These are phyloP conservation scores for Chrysotoxum bicinctum DNA, from an alignment of 2,888 invertebrate genomes.

Conservation along the genomic window DNA sequence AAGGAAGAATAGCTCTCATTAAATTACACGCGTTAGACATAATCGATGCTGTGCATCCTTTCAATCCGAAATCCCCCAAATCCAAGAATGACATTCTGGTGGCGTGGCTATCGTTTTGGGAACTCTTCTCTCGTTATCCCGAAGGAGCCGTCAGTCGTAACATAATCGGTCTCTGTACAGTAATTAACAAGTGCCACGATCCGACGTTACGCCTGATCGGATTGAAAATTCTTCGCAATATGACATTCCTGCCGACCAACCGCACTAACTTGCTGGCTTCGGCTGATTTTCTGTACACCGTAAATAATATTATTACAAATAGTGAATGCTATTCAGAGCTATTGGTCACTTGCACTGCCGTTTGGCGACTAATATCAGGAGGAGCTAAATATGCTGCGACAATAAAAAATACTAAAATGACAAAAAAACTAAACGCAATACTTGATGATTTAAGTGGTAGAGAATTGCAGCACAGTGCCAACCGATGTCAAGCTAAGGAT, in stretches of 20 bases:
- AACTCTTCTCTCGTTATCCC: constrained; percentile 79
- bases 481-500: constrained; percentile 74
- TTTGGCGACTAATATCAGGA: constrained; percentile 79
- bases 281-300: constrained; percentile 75
- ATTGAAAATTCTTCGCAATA: constrained; percentile 79
- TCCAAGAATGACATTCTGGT: constrained; percentile 75
- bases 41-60: constrained; percentile 78
- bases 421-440: constrained; percentile 75
- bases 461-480: constrained; percentile 58
- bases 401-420: constrained; percentile 78
- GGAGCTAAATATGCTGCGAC: constrained; percentile 78
- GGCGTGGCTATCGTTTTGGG: constrained; percentile 80
- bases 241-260: constrained; percentile 78
- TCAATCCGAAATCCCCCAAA: constrained; percentile 74
- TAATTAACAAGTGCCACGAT: constrained; percentile 74
- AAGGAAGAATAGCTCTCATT: constrained; percentile 78
- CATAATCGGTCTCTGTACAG: constrained; percentile 75
- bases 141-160: constrained; percentile 77
- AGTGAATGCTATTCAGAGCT: constrained; percentile 77
- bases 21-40: constrained; percentile 78
- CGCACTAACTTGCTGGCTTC: constrained; percentile 76
- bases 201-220: constrained; percentile 74
- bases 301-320: constrained; percentile 75
- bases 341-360: constrained; percentile 75
- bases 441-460: constrained; percentile 71